Conservation (phyloP, 2,888 invertebrate genomes). For the Melitaea athalia region DNA sequence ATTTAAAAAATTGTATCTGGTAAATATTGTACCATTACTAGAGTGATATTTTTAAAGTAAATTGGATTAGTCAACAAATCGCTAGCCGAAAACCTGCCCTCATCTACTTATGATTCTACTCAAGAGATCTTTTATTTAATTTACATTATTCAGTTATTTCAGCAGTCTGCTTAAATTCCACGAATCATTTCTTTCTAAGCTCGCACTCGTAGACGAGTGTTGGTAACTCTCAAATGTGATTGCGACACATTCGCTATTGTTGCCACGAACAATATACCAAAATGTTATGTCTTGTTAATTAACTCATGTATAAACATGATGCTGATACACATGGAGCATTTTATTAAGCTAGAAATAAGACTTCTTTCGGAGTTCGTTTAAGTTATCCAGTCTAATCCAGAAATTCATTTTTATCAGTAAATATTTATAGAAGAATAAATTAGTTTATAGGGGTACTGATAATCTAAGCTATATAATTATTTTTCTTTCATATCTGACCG, state of each 20-base stretch:
- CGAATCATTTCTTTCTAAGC: constrained; percentile 19
- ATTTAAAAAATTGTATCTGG: not conserved
- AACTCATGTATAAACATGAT: constrained; percentile 43
- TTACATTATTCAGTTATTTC: constrained; percentile 45
- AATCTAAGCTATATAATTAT: not conserved
- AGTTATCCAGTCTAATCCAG: too few relatives aligned
- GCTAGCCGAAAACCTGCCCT: constrained; percentile 56
- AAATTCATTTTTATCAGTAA: not conserved
- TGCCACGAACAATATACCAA: constrained; percentile 37
- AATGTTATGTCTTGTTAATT: constrained; percentile 41
- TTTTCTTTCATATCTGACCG: too few relatives aligned
- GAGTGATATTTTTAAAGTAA: not conserved
- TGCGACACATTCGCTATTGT: constrained; percentile 35
- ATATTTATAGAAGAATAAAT: not conserved
- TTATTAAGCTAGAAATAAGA: constrained; percentile 19
- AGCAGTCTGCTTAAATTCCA: constrained; percentile 36
- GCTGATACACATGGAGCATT: constrained; percentile 27
- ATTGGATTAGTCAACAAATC: constrained; percentile 53
- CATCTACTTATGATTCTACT: constrained; percentile 51
- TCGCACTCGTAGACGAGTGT: constrained; percentile 12
- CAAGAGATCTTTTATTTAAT: constrained; percentile 53
- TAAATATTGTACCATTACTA: not conserved
- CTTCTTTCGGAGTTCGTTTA: not conserved
- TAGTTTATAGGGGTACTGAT: not conserved
- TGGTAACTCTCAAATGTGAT: constrained; percentile 29